These are phyloP conservation scores for pig (Sus scrofa) DNA, from an alignment of 2,113 vertebrate genomes.

Conservation along the genomic window DNA sequence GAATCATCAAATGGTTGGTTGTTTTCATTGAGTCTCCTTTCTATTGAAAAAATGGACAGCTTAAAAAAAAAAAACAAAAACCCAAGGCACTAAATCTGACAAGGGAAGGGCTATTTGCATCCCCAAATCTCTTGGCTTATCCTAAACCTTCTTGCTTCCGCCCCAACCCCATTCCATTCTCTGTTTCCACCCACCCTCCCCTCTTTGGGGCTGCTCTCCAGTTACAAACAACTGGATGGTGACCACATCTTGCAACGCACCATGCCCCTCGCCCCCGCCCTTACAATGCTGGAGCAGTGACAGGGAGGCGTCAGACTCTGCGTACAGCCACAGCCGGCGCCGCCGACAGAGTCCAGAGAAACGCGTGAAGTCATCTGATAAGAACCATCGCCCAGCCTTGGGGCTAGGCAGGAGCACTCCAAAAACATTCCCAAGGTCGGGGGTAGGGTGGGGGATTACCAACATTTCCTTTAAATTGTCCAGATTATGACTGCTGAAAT, in stretches of 20 bases:
- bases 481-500: background rate
- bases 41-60: background rate
- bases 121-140: background rate
- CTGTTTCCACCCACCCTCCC: background rate
- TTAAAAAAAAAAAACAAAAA: background rate
- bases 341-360: background rate
- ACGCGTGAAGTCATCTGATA: background rate
- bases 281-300: background rate
- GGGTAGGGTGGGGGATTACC: background rate
- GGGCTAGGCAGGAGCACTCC: background rate
- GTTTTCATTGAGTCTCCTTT: slow-evolving; percentile 8
- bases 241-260: background rate
- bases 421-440: background rate
- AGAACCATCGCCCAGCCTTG: background rate
- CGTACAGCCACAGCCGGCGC: fast-evolving
- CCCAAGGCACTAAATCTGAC: background rate
- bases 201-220: background rate
- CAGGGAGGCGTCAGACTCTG: background rate
- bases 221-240: background rate
- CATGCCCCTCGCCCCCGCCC: background rate
- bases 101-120: background rate
- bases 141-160: background rate
- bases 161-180: background rate
- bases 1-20: background rate
- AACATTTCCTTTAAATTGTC: background rate